Base-by-base conservation (phyloP, 2,888 invertebrate genomes). In the Agrilus mali region DNA sequence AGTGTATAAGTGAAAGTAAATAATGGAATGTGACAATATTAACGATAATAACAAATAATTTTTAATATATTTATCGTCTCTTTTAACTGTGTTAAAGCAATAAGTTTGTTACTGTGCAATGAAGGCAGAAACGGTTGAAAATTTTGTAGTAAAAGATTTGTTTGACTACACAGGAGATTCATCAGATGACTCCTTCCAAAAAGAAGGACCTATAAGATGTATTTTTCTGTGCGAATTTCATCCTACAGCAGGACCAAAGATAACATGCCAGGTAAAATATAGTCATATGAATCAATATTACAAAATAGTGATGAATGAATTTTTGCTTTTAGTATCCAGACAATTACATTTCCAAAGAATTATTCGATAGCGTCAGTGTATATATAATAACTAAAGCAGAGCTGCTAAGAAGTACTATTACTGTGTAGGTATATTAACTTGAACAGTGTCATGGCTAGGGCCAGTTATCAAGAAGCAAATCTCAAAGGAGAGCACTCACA, bases 381-480 rank as follows among this genome's bases (percentile, higher is more conserved):
- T 96, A 90, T 61, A 90, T 96, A 50, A 96, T 96, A 60, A 94
- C 95, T 4, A 96, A 95, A 67, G 85, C 86, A 22, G 89, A 93
- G 59, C 73, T 96, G 32, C 87, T 92, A 60, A 76, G 86, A 53
- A 86, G 89, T 60, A 84, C 88, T 7, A 84, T 96, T 61, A 94
- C 93, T 7, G 86, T 95, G 78, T 89, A 75, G 76, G 83, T 74
- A 51, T 41, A 33, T 35, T 38, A 14, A 37, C 7, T 36, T 34
- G 22, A 17, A 17, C 10, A 13, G 1, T 20, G n/a, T n/a, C n/a
- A n/a, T n/a, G n/a, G n/a, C n/a, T n/a, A n/a, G n/a, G n/a, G n/a
- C n/a, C n/a, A n/a, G n/a, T n/a, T n/a, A n/a, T n/a, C n/a, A n/a
- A n/a, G n/a, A n/a, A n/a, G n/a, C n/a, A n/a, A n/a, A n/a, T n/a